phyloP scores from a whole-genome alignment of 2,888 invertebrate genomes.

The Agrochola macilenta region DNA sequence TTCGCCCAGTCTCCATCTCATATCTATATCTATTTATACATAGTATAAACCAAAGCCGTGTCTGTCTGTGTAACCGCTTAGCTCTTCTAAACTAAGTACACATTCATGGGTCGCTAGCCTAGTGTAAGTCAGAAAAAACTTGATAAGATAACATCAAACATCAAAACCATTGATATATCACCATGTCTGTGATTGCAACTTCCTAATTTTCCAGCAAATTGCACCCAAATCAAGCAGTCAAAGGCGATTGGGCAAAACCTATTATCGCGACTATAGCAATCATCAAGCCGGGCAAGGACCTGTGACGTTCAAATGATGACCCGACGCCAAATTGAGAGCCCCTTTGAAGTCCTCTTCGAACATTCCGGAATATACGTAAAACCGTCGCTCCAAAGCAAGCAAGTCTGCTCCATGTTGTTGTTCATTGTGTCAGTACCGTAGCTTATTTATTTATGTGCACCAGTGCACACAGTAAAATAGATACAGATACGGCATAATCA shows the following conservation, averaged over 20 bases:
- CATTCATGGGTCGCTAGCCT: neutral
- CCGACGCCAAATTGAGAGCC: constrained; percentile 14
- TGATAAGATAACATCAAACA: neutral
- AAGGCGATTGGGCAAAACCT: constrained; percentile 18
- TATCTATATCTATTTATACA: neutral
- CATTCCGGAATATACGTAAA: constrained; percentile 2
- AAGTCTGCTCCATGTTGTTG: constrained; percentile 11
- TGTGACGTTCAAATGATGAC: constrained; percentile 26
- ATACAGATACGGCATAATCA: too few species aligned
- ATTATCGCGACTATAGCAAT: constrained; percentile 17
- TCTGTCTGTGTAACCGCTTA: neutral
- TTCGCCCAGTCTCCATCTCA: neutral
- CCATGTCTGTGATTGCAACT: neutral
- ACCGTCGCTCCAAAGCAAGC: constrained; percentile 5
- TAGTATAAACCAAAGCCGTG: too few species aligned
- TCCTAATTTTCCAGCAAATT: neutral
- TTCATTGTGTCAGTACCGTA: constrained; percentile 8
- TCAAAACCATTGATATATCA: neutral
- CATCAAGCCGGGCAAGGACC: constrained; percentile 20
- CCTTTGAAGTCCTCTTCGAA: constrained; percentile 47
- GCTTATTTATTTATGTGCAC: too few species aligned
- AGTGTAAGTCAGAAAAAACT: neutral
- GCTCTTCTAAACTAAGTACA: neutral
- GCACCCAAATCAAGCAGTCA: constrained; percentile 17
- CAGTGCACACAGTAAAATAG: too few species aligned